Conservation (phyloP, 1,140 invertebrate genomes). For the Halyomorpha halys region DNA sequence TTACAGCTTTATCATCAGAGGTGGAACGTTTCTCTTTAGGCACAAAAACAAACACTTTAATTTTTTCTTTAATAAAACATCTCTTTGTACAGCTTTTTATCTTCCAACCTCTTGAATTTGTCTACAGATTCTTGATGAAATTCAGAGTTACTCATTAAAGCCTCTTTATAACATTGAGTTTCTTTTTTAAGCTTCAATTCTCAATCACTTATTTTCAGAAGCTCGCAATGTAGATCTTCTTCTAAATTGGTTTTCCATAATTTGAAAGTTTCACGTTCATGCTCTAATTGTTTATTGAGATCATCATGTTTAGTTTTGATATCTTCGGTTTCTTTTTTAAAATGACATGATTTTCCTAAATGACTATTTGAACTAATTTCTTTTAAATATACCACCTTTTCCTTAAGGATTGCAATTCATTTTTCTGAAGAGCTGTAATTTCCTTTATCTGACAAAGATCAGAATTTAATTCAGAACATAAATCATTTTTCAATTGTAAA, state of each 20-base stretch:
- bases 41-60: too few species aligned
- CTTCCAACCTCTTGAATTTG: not conserved
- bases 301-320: not conserved
- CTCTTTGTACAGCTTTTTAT: not conserved
- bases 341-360: constrained; percentile 1
- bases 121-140: not conserved
- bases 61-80: not conserved
- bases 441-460: too few species aligned
- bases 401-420: too few species aligned
- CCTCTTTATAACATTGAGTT: not conserved
- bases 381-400: too few species aligned
- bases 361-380: not conserved
- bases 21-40: too few species aligned
- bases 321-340: not conserved
- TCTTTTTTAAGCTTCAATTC: constrained; percentile 3
- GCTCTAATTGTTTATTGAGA: not conserved
- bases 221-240: not conserved
- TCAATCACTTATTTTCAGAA: not conserved
- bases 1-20: too few species aligned
- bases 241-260: constrained; percentile 2
- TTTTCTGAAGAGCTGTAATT: too few species aligned
- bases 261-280: not conserved
- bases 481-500: too few species aligned
- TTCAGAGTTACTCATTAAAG: not conserved
- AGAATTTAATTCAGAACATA: too few species aligned